Conservation (phyloP, 1,140 invertebrate genomes). For the Camponotus vicinus region DNA sequence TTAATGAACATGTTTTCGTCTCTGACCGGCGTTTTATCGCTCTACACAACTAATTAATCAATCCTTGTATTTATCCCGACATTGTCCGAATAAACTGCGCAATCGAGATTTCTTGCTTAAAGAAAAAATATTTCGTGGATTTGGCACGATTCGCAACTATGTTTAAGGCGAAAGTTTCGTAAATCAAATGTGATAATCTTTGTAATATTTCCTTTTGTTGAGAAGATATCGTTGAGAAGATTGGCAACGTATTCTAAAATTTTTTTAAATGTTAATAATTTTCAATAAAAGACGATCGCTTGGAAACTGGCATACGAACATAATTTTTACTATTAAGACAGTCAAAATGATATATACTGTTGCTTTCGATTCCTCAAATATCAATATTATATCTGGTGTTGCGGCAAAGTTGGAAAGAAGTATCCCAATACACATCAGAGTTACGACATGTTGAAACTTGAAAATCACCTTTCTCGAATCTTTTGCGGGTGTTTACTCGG, state of each 20-base stretch:
- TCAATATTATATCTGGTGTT: background rate
- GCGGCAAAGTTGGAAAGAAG: background rate
- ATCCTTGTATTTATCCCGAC: constrained; percentile 28
- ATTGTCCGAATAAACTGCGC: constrained; percentile 5
- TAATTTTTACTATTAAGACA: background rate
- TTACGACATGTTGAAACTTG: background rate
- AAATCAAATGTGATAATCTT: constrained; percentile 16
- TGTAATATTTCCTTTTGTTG: constrained; percentile 8
- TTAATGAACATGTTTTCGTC: constrained; percentile 44
- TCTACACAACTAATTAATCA: constrained; percentile 44
- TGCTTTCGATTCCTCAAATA: background rate
- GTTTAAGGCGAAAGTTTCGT: constrained; percentile 5
- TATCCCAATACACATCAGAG: constrained; percentile 7
- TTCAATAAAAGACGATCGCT: background rate
- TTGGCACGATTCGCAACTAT: background rate
- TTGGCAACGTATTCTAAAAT: background rate
- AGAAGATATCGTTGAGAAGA: background rate
- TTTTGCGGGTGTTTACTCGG: constrained; percentile 10
- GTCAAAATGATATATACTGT: background rate
- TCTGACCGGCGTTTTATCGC: constrained; percentile 15
- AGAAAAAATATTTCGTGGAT: constrained; percentile 28
- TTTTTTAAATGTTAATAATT: background rate
- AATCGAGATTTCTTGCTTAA: constrained; percentile 21
- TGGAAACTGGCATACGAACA: background rate
- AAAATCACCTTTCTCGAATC: background rate